These are phyloP conservation scores for Spea multiplicata DNA, from an alignment of 2,113 vertebrate species.

Conservation along the genomic window DNA sequence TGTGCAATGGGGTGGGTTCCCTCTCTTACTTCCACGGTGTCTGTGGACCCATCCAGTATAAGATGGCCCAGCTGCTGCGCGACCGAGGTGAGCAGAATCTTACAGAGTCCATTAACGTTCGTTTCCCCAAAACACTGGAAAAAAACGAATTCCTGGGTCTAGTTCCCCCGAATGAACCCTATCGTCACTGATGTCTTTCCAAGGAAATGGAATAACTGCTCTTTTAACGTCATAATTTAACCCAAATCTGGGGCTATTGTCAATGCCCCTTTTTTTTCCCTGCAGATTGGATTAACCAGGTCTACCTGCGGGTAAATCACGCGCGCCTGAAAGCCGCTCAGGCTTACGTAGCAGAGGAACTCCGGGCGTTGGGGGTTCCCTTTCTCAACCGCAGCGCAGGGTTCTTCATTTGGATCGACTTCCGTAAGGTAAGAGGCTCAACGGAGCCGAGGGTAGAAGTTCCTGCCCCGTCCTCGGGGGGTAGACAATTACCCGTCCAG, in stretches of 20 bases:
- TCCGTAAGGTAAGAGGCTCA: slow-evolving; percentile 79
- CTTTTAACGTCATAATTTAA: too few species aligned
- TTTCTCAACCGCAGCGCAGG: slow-evolving; percentile 78
- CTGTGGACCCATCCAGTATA: slow-evolving; percentile 79
- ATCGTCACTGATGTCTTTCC: too few species aligned
- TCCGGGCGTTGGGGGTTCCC: slow-evolving; percentile 76
- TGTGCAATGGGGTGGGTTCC: slow-evolving; percentile 78
- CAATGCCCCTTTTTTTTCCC: neutral
- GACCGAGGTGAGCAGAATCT: slow-evolving; percentile 74
- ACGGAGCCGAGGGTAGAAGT: neutral
- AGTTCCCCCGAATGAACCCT: too few species aligned
- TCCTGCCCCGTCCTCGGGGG: too few species aligned
- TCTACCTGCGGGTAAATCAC: slow-evolving; percentile 82
- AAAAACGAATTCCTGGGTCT: too few species aligned
- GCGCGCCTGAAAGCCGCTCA: slow-evolving; percentile 80
- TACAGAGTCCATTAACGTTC: neutral
- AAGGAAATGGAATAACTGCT: too few species aligned
- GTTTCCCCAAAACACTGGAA: too few species aligned
- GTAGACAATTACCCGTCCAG: too few species aligned
- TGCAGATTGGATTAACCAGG: slow-evolving; percentile 85
- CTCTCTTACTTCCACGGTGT: slow-evolving; percentile 83
- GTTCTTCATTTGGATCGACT: slow-evolving; percentile 88
- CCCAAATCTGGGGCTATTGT: neutral
- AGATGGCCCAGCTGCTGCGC: slow-evolving; percentile 80
- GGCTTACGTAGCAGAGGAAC: slow-evolving; percentile 73